These are phyloP conservation scores for Benitochromis conjunctus DNA, from an alignment of 2,113 vertebrate genomes.

Conservation along the genomic window DNA sequence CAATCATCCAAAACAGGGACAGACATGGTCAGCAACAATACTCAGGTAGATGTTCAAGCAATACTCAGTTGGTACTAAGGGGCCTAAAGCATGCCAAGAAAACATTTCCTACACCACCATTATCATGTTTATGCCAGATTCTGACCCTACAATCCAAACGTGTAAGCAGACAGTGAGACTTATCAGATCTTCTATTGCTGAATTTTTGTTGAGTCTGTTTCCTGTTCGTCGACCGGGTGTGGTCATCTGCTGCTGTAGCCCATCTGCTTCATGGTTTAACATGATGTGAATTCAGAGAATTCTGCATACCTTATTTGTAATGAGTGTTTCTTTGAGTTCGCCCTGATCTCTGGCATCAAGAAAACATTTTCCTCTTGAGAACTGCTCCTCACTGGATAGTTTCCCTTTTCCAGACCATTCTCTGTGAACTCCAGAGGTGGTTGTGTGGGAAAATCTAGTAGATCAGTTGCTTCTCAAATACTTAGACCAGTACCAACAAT, in stretches of 20 bases:
- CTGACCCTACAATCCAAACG: neutral
- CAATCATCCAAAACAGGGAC: neutral
- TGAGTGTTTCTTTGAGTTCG: neutral
- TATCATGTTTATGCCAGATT: neutral
- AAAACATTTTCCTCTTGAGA: neutral
- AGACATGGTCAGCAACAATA: neutral
- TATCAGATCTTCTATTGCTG: neutral
- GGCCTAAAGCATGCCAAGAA: neutral
- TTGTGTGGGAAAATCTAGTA: neutral
- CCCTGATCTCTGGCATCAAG: no score
- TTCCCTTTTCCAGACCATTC: accelerated
- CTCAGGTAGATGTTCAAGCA: neutral
- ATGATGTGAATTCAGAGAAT: neutral
- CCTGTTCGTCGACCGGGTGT: accelerated
- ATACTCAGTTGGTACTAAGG: neutral
- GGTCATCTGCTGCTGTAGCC: neutral
- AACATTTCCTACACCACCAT: neutral
- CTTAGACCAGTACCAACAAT: neutral
- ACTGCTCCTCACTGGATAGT: neutral
- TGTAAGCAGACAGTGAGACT: neutral
- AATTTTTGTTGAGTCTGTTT: neutral
- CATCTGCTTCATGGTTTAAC: neutral
- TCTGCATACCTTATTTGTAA: accelerated
- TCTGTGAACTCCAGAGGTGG: neutral
- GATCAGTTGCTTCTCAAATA: neutral